Percentiles rank a stretch among this genome's conserved stretches.
Evolutionary conservation across 2,113 vertebrate genomes (phyloP).

Genomic region (Rhineura floridana): DNA sequence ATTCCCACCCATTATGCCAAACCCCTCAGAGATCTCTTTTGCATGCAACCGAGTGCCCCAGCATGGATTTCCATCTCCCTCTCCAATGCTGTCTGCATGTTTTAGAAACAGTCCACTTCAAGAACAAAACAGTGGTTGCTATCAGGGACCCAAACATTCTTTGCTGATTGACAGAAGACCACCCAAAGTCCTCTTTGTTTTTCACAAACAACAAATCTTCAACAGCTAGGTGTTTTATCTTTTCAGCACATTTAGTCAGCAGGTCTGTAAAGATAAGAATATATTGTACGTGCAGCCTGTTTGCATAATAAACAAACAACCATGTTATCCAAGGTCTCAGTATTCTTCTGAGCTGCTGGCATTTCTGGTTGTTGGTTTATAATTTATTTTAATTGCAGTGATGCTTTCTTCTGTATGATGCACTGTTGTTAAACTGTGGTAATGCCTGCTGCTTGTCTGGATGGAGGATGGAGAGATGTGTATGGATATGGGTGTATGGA

Average conservation of each 20-base stretch:
- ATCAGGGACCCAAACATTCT: slow-evolving; percentile 38
- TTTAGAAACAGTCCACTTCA: slow-evolving; percentile 48
- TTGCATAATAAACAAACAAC: background rate
- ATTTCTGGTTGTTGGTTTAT: too few relatives aligned
- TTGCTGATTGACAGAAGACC: slow-evolving; percentile 25
- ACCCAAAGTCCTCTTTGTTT: slow-evolving; percentile 22
- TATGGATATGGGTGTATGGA: too few relatives aligned
- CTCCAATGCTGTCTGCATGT: background rate
- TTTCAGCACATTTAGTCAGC: background rate
- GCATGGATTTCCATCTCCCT: background rate
- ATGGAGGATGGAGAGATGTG: too few relatives aligned
- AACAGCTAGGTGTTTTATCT: background rate
- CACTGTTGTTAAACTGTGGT: too few relatives aligned
- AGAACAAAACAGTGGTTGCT: slow-evolving; percentile 30
- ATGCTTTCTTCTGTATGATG: background rate
- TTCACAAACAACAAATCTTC: background rate
- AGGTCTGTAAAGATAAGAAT: background rate
- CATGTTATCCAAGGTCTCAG: too few relatives aligned
- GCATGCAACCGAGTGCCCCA: background rate
- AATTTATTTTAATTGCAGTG: background rate
- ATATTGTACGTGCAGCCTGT: background rate
- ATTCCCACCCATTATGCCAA: slow-evolving; percentile 25
- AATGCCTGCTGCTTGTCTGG: too few relatives aligned
- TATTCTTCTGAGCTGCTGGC: too few relatives aligned
- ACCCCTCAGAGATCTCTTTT: background rate